Base-by-base conservation (phyloP, 2,113 vertebrate genomes). In the Brachyhypopomus gauderio region DNA sequence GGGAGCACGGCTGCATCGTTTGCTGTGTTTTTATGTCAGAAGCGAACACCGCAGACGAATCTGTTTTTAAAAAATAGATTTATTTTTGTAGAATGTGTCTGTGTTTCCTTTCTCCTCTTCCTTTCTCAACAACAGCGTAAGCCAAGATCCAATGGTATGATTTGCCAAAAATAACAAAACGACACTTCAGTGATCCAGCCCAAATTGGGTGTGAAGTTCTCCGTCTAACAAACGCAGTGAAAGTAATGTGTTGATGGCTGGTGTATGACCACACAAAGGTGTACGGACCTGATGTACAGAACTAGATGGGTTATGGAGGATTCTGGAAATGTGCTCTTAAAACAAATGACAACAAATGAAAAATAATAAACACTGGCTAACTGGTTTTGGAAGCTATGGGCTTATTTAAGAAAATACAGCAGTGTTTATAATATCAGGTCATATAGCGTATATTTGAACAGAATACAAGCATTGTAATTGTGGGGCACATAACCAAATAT, bases 1-100 rank as follows among this genome's bases (percentile, higher is more conserved):
- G 27, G 8, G 23, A 64, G 22, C 11, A 30, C 1, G 62, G 27
- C 27, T 14, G 14, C 23, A 64, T 22, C 12, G 62, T 25, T 25
- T 27, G 62, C 22, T 27, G 23, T 64, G 22, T 27, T 64, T 64
- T 25, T 8, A 27, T 52, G 8, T 69, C 76, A 38, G 5, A 56
- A 41, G 69, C 34, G 5, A 22, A 36, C 27, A n/a, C 52, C 7
- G 36, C 11, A 67, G 14, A 30, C 56, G n/a, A 38, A 22, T 20
- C 17, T 80, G 56, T 27, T 77, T 82, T 88, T 87, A 48, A 82
- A 88, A 85, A 88, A 87, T 77, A 80, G 38, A 87, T 89, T 89
- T 88, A 89, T 89, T 88, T 52, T 84, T 64, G 79, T 79, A 78
- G 79, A 87, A 82, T 69, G 75, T 72, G 58, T 71, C 77, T 79